Conservation (phyloP, 1,140 invertebrate species). For the Apis florea region DNA sequence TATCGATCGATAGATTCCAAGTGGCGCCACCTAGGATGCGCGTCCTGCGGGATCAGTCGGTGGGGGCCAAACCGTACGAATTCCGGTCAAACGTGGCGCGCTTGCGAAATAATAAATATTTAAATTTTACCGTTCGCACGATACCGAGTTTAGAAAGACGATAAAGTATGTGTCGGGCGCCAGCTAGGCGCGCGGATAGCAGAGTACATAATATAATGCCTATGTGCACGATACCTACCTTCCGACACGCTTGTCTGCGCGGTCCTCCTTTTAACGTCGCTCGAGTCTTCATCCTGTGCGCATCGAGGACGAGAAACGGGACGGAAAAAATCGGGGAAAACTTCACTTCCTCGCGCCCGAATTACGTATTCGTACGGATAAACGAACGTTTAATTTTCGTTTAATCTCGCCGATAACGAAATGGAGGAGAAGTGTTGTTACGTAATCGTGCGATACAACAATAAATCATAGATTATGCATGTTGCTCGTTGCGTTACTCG, state of each 20-base stretch:
- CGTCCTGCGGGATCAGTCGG: constrained; percentile 7
- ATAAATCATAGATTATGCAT: constrained; percentile 2
- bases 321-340: too few species aligned
- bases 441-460: background rate
- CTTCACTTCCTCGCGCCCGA: too few species aligned
- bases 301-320: background rate
- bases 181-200: constrained; percentile 69
- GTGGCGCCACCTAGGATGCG: constrained; percentile 24
- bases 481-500: background rate
- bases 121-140: constrained; percentile 61
- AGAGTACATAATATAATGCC: constrained; percentile 62
- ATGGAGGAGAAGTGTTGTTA: background rate
- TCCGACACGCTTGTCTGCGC: constrained; percentile 60
- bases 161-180: constrained; percentile 67
- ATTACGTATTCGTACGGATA: too few species aligned
- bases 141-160: constrained; percentile 61
- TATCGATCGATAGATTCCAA: constrained; percentile 59
- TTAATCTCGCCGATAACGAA: background rate
- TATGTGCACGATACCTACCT: constrained; percentile 54
- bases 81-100: constrained; percentile 14
- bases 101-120: constrained; percentile 64
- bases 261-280: constrained; percentile 42
- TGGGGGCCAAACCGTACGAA: background rate
- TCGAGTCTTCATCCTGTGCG: constrained; percentile 17
- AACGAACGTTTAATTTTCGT: background rate